Evolutionary conservation across 2,888 invertebrate species (phyloP), one percentile per base, ranked within the genome.

Genomic region (Frankliniella intonsa): DNA sequence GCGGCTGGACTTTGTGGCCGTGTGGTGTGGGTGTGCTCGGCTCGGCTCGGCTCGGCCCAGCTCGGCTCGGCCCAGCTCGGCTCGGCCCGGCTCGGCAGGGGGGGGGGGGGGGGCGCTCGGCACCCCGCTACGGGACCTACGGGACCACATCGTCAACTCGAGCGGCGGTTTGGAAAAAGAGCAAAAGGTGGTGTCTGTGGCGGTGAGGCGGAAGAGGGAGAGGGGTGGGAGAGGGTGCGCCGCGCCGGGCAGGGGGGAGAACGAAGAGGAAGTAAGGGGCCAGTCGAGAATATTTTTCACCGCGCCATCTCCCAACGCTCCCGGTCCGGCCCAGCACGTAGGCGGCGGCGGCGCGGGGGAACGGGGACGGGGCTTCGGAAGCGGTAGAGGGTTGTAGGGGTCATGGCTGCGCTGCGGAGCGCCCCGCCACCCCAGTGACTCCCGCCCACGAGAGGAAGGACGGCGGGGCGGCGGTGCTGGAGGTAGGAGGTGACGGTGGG

Each of bases 241-340:
- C 17, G 62, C 12, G 55, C 1, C 14, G 14, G 17, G 17, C 1
- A 8, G 55, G 17, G 9, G 7, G 55, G 14, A 55, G 55, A 8
- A 1, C 3, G 55, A 8, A 55, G 55, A 12, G 14, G 3, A 14
- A 7, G 62, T 2, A 19, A 62, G 62, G 14, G 19, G 62, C n/a
- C 62, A 62, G 62, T 62, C 19, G 62, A 12, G 55, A n/a, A 14
- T 62, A 62, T 62, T 62, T 62, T 62, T 62, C 62, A 62, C 62
- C 62, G 14, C 7, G 17, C 62, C 62, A 17, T 17, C 62, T 62
- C 62, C 62, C 62, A 62, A 14, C 7, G 62, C 62, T n/a, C 62
- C 62, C 62, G 38, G n/a, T n/a, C n/a, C n/a, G n/a, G n/a, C n/a
- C n/a, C n/a, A n/a, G 62, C 62, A 62, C 62, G 62, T 62, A 62